A percentile compares a stretch with the other conserved stretches of the same genome.
These are phyloP conservation scores for Caenorhabditis sp. DNA, from an alignment of 2,888 invertebrate species.

Conservation along the genomic window DNA sequence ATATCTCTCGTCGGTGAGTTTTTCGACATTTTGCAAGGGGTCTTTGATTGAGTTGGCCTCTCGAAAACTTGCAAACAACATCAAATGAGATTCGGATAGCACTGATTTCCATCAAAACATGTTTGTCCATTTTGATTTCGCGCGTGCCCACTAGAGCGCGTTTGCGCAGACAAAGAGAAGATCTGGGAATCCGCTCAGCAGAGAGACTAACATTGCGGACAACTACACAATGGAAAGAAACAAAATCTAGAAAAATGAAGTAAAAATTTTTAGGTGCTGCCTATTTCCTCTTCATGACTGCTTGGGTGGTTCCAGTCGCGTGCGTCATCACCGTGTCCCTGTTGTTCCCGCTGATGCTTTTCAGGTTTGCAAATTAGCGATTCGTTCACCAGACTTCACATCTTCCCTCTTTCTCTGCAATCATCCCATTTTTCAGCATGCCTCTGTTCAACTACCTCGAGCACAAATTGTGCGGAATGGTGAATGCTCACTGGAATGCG, in stretches of 20 bases:
- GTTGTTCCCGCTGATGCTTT: conserved; percentile 74
- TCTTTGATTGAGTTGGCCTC: not conserved
- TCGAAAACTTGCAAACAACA: not conserved
- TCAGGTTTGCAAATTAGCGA: conserved; percentile 69
- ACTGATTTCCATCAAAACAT: not conserved
- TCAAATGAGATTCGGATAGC: conserved; percentile 9
- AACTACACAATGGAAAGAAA: not conserved
- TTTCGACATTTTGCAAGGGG: conserved; percentile 7
- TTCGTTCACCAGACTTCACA: conserved; percentile 19
- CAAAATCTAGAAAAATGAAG: not conserved
- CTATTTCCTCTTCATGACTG: conserved; percentile 81
- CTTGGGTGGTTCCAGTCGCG: conserved; percentile 78
- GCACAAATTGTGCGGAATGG: conserved; percentile 78
- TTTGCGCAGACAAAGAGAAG: not conserved
- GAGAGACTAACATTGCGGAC: too few relatives aligned
- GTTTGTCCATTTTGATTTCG: conserved; percentile 2
- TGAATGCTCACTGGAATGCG: conserved; percentile 82
- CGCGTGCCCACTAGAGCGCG: conserved; percentile 17
- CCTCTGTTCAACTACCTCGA: conserved; percentile 77
- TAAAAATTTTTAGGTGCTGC: conserved; percentile 69
- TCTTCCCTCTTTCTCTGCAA: not conserved
- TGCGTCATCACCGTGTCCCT: conserved; percentile 77
- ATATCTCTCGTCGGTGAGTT: conserved; percentile 72
- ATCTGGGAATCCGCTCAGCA: not conserved
- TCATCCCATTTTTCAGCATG: conserved; percentile 69